Evolutionary conservation across 23 tunicate species (phyloP), one percentile per base, ranked within the genome.

Genomic region (Styela clava): DNA sequence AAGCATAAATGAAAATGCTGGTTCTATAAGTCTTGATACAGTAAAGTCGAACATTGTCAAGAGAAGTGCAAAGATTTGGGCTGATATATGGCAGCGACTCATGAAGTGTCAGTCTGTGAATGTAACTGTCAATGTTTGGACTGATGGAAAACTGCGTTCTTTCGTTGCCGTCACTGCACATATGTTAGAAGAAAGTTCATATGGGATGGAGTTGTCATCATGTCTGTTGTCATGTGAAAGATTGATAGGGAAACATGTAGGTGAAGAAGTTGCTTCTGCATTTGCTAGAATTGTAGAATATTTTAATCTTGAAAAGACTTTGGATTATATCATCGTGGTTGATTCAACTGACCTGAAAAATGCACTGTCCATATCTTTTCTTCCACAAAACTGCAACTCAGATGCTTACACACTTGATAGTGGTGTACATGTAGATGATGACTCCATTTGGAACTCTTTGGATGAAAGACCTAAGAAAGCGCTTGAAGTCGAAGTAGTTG

Each of bases 391-490:
- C 3, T 3, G 29, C 34, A 34, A 21, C 9, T 21, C 34, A 16
- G 24, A 33, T 22, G 16, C 32, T 30, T 32, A 2, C 16, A 71
- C 34, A 19, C 37, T 71, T 31, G 77, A 71, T 32, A 29, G 34
- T 71, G 77, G 77, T 3, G 77, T 2, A 32, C 34, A 71, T 71
- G 5, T 71, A 3, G 77, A 71, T 30, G 77, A 71, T 32, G 77
- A 71, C 3, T 21, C 34, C 16, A 32, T 71, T 31, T 71, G 77
- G 77, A 21, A 29, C 16, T 34, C 77, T 3, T 16, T 71, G 9
- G 34, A 31, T 71, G 77, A 32, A 71, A 71, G 5, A 26, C 23
- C 34, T 3, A 31, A 5, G 12, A n/a, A 16, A 5, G 37, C 35
- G 16, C 77, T 71, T 21, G 34, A 5, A 32, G 77, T 34, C 3